Evolutionary conservation across 1,140 invertebrate species (phyloP).

Genomic region (Macrotrachela quadricornifera): DNA sequence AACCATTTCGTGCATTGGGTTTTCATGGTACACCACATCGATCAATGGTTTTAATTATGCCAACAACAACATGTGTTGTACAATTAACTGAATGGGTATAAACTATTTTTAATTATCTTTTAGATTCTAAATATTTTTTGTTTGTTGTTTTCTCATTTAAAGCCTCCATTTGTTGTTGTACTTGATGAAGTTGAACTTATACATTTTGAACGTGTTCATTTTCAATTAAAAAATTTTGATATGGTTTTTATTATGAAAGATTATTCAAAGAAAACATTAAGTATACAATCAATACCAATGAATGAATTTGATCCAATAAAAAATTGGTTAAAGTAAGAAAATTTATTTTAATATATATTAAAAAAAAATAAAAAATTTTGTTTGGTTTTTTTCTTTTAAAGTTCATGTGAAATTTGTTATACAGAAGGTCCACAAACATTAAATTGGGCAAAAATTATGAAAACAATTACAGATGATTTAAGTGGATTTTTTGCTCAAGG

Average conservation of each 20-base stretch:
- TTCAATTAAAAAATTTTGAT: constrained; percentile 96
- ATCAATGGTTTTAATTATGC: constrained; percentile 81
- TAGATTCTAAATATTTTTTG: no score
- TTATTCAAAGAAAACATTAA: constrained; percentile 71
- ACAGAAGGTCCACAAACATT: constrained; percentile 92
- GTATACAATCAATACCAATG: constrained; percentile 96
- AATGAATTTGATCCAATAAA: constrained; percentile 95
- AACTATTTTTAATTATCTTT: no score
- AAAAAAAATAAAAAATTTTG: no score
- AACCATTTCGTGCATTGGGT: constrained; percentile 84
- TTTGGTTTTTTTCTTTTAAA: constrained; percentile 12
- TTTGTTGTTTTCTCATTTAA: constrained; percentile 12
- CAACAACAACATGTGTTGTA: constrained; percentile 82
- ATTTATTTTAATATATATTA: no score
- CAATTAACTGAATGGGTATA: constrained; percentile 92
- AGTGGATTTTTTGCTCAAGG: constrained; percentile 94
- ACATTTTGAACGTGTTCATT: constrained; percentile 94
- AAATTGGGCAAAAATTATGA: constrained; percentile 99
- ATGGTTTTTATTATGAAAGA: constrained; percentile 99
- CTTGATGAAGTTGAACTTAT: constrained; percentile 91
- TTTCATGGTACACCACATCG: constrained; percentile 93
- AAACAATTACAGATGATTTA: constrained; percentile 92
- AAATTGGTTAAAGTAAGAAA: constrained; percentile 76
- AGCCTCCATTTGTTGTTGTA: constrained; percentile 91
- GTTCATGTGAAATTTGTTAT: constrained; percentile 81